Conservation (phyloP, 2,888 invertebrate species). For the Chrysina gloriosa region DNA sequence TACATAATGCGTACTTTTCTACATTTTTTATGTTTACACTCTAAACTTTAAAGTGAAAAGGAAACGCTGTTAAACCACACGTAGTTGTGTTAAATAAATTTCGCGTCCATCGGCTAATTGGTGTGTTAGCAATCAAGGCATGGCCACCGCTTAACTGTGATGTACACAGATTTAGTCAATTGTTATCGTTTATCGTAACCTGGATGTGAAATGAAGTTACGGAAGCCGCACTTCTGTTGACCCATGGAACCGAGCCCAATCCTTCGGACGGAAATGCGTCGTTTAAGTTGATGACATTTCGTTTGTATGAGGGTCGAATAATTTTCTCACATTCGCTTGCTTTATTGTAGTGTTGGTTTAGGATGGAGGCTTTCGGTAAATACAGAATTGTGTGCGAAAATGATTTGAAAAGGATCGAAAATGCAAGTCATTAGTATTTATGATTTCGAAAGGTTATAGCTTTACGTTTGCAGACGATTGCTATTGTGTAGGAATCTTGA, state of each 20-base stretch:
- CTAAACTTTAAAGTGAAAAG: not conserved
- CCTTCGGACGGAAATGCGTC: constrained; percentile 24
- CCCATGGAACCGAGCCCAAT: constrained; percentile 32
- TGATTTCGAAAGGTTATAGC: not conserved
- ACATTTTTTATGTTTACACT: too few relatives aligned
- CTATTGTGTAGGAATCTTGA: too few relatives aligned
- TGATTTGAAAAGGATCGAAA: not conserved
- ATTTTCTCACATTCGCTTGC: constrained; percentile 11
- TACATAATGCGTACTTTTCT: too few relatives aligned
- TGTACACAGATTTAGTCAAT: constrained; percentile 8
- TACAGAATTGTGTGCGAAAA: constrained; percentile 3
- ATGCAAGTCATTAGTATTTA: not conserved
- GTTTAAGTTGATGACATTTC: constrained; percentile 24
- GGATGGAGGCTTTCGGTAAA: not conserved
- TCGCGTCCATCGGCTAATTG: not conserved
- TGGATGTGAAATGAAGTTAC: constrained; percentile 26
- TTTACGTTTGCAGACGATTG: not conserved
- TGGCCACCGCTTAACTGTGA: not conserved
- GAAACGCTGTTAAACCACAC: not conserved
- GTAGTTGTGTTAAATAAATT: not conserved
- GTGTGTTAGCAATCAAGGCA: constrained; percentile 10
- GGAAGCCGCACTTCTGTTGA: constrained; percentile 27
- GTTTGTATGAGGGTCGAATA: constrained; percentile 13
- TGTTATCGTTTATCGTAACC: constrained; percentile 7
- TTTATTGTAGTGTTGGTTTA: constrained; percentile 1